Conservation (phyloP, 2,113 vertebrate species). For the Lipophrys pholis region DNA sequence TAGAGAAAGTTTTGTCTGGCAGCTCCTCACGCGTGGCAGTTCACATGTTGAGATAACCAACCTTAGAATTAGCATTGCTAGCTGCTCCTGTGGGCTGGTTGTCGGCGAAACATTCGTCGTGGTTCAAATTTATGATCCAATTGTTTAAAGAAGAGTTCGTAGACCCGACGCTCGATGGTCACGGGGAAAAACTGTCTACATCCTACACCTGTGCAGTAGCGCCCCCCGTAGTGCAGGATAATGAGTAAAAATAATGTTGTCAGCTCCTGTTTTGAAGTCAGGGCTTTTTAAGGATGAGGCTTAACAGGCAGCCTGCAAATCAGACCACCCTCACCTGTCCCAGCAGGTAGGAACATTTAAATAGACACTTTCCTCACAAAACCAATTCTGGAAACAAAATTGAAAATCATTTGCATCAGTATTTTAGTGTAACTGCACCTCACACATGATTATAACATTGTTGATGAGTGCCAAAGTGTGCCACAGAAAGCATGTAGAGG, state of each 20-base stretch:
- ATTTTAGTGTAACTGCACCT: constrained; percentile 24
- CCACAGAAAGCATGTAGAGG: constrained; percentile 28
- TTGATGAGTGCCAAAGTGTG: constrained; percentile 13
- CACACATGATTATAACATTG: not conserved
- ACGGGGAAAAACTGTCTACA: too few relatives aligned
- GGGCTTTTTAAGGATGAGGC: constrained; percentile 21
- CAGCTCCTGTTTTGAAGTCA: constrained; percentile 12
- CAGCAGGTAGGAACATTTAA: constrained; percentile 23
- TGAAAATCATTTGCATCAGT: constrained; percentile 20
- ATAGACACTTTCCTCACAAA: constrained; percentile 21
- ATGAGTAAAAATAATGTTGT: constrained; percentile 47
- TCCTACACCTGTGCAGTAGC: too few relatives aligned
- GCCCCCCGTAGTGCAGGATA: constrained; percentile 29
- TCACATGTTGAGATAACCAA: too few relatives aligned
- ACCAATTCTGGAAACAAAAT: constrained; percentile 34
- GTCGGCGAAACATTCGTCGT: too few relatives aligned
- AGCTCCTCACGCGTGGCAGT: too few relatives aligned
- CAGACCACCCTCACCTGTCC: constrained; percentile 25
- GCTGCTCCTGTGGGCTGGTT: too few relatives aligned
- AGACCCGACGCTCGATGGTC: too few relatives aligned
- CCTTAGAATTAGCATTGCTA: too few relatives aligned
- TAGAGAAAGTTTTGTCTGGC: too few relatives aligned
- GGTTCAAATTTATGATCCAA: too few relatives aligned
- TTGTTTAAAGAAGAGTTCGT: too few relatives aligned
- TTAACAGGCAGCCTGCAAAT: constrained; percentile 18